Evolutionary conservation across 2,113 vertebrate genomes (phyloP), one percentile per base, ranked within the genome.

Genomic region (Aldabrachelys gigantea): DNA sequence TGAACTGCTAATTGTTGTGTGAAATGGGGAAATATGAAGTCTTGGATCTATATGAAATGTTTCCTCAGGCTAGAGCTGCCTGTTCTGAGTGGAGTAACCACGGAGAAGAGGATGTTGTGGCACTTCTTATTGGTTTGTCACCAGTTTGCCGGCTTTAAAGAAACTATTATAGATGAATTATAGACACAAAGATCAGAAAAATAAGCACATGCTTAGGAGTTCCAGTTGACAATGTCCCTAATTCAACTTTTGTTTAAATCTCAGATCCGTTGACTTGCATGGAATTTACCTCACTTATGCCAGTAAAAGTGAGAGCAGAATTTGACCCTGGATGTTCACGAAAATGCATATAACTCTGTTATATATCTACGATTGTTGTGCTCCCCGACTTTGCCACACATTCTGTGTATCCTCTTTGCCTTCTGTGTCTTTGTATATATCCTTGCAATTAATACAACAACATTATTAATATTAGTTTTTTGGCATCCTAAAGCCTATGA

Each of bases 11-110:
- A 85, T 88, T 93, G 88, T 85, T 93, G 8, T 38, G 17, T 50
- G 44, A 97, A 84, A 59, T 92, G 44, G 53, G 87, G 86, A 97
- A 95, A 93, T 82, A 86, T 4, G 41, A 85, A 86, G 59, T 79
- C 88, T 96, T 17, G 9, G 29, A 52, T 91, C 52, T 27, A 21
- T 95, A 11, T 35, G 14, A 80, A 49, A 27, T 8, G 4, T 95
- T 96, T 97, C 69, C 54, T 5, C 0, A 27, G 62, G 49, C 25
- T 1, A 0, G 19, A 91, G 7, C 53, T 92, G 19, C 19, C 38
- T 2, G 3, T 92, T 84, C 49, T 69, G n/a, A 93, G 56, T 35
- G 1, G 2, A 72, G 52, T 29, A 86, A 7, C n/a, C 3, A 0
- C 49, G 53, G 5, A 38, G 38, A 84, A 84, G 47, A 65, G 27